Base-by-base conservation (phyloP, 2,797 vertebrate genomes). In the Protonibea diacanthus region DNA sequence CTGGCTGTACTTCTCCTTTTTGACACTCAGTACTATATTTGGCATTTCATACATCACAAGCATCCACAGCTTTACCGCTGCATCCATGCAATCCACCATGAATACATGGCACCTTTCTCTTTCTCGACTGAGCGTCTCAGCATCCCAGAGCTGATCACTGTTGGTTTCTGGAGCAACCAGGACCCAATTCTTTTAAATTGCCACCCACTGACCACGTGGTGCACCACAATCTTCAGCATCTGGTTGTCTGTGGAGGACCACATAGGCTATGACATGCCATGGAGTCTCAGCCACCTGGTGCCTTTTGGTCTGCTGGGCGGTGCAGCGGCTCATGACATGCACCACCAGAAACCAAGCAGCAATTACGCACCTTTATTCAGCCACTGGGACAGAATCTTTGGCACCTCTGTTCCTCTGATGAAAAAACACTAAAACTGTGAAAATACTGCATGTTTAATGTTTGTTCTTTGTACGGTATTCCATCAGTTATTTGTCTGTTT, bases 241-340 rank as follows among this genome's bases (percentile, higher is more conserved):
- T 95, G 94, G 93, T 84, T 96, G 89, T 96, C 95, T 1, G 95
- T 96, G 67, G 96, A 96, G 80, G 95, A 95, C 76, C 96, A 95
- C 82, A 93, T 94, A 42, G 95, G 95, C 38, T 95, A 95, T 0
- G 94, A 96, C 86, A 85, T 96, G 58, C 95, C 94, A 0, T 95
- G 93, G 93, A 82, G 86, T 11, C 91, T 95, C 27, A 93, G 92
- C 74, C 90, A 83, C 42, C 64, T 96, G 71, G 90, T 95, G 70
- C 95, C 95, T 12, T 92, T 94, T 3, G 94, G 94, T 4, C 90
- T 95, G 58, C 89, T 94, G 40, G 95, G 95, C 0, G 95, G 96
- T 0, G 92, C 95, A 3, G 87, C 93, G 0, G 94, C 94, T 38
- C 95, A 95, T 20, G 95, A 96, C 84, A 86, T 94, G 88, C 95